Evolutionary conservation across 2,797 vertebrate genomes (phyloP).

Genomic region (Darevskia mixta): DNA sequence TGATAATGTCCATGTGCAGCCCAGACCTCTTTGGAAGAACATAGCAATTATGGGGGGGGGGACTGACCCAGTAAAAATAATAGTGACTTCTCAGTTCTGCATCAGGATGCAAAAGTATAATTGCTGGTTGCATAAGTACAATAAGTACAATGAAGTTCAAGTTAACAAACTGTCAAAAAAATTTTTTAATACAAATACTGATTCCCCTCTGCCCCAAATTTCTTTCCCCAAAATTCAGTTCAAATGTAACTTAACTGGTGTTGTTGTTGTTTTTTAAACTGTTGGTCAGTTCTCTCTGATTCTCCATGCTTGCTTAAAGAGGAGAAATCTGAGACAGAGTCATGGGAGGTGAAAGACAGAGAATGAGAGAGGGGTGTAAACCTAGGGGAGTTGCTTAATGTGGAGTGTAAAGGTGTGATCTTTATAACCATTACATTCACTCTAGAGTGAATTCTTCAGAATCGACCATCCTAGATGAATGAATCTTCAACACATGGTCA

Average conservation of each 20-base stretch:
- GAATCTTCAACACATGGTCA: too few species aligned
- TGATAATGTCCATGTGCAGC: background rate
- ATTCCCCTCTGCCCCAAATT: too few species aligned
- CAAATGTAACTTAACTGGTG: background rate
- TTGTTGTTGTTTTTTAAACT: background rate
- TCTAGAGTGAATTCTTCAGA: too few species aligned
- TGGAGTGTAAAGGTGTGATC: too few species aligned
- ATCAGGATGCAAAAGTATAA: too few species aligned
- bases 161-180: background rate
- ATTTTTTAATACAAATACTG: background rate
- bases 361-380: too few species aligned
- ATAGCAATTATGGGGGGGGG: background rate
- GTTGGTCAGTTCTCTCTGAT: background rate
- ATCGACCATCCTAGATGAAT: too few species aligned
- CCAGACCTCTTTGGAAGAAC: background rate
- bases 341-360: too few species aligned
- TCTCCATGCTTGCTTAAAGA: background rate
- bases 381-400: too few species aligned
- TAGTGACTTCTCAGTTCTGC: accelerated
- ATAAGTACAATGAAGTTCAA: background rate
- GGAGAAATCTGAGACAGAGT: background rate
- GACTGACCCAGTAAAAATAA: background rate
- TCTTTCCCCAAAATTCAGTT: background rate
- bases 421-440: too few species aligned
- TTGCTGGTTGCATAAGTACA: too few species aligned